Percentiles rank a stretch among this genome's conserved stretches.
phyloP scores from a whole-genome alignment of 2,888 invertebrate species.

The Aleiodes leptofemur region DNA sequence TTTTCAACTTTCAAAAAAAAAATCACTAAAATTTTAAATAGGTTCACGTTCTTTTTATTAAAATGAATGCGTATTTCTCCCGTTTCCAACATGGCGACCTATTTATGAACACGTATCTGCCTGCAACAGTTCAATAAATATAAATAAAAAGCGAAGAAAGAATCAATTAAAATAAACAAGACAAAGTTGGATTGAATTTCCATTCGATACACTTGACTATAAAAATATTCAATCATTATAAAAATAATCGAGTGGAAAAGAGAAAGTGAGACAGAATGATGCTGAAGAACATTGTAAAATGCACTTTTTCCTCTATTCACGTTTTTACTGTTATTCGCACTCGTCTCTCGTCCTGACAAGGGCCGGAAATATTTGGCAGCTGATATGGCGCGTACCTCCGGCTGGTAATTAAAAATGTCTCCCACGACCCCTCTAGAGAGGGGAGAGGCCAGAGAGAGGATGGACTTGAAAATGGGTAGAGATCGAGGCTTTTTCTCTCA shows the following conservation, averaged over 20 bases:
- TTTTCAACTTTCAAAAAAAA: too few relatives aligned
- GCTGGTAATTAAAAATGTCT: conserved; percentile 75
- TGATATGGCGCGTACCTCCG: conserved; percentile 72
- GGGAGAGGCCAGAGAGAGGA: not conserved
- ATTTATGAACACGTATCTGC: too few relatives aligned
- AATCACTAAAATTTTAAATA: too few relatives aligned
- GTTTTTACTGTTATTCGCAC: conserved; percentile 37
- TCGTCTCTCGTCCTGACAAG: conserved; percentile 61
- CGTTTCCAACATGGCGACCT: too few relatives aligned
- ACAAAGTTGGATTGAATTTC: not conserved
- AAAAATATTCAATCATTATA: conserved; percentile 8
- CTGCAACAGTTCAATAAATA: too few relatives aligned
- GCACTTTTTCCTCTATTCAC: conserved; percentile 32
- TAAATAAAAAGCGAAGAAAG: not conserved
- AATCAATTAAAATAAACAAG: conserved; percentile 8
- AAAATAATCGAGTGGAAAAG: conserved; percentile 22
- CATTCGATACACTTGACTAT: not conserved
- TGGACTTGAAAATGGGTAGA: conserved; percentile 15
- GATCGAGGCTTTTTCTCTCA: conserved; percentile 49
- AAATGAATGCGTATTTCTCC: too few relatives aligned
- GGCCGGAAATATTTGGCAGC: conserved; percentile 74
- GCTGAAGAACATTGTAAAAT: conserved; percentile 48
- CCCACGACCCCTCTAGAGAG: conserved; percentile 61
- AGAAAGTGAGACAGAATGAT: conserved; percentile 41
- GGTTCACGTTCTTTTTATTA: too few relatives aligned